Conservation (phyloP, 2,113 vertebrate species). For the Cricetomys ansorgei region DNA sequence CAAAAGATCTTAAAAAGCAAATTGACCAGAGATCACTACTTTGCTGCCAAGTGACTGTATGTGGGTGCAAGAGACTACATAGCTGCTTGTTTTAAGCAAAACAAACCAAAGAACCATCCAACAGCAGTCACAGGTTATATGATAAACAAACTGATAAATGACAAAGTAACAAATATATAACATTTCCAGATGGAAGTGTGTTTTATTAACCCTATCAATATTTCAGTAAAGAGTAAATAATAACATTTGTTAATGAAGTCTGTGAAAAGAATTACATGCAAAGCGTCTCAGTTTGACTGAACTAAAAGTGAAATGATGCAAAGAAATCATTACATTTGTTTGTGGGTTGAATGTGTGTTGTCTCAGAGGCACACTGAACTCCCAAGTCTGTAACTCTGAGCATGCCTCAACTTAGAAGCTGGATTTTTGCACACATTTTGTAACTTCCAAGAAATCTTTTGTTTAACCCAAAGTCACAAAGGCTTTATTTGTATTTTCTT, state of each 20-base stretch:
- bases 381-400: neutral
- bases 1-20: neutral
- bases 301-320: conserved; percentile 3
- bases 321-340: neutral
- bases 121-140: neutral
- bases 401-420: neutral
- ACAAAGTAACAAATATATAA: neutral
- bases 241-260: neutral
- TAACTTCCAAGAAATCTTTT: conserved; percentile 25
- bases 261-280: neutral
- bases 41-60: neutral
- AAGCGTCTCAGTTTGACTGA: neutral
- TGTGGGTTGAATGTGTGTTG: neutral
- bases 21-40: neutral
- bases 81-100: conserved; percentile 40
- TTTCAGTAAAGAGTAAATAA: neutral
- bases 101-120: neutral
- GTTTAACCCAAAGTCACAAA: conserved; percentile 11
- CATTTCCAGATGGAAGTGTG: conserved; percentile 35
- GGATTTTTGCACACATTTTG: neutral
- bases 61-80: neutral
- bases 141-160: neutral
- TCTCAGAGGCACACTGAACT: neutral
- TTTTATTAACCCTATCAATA: conserved; percentile 26
- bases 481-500: neutral